phyloP scores from a whole-genome alignment of 2,113 vertebrate genomes.

The Hyperopisus bebe region DNA sequence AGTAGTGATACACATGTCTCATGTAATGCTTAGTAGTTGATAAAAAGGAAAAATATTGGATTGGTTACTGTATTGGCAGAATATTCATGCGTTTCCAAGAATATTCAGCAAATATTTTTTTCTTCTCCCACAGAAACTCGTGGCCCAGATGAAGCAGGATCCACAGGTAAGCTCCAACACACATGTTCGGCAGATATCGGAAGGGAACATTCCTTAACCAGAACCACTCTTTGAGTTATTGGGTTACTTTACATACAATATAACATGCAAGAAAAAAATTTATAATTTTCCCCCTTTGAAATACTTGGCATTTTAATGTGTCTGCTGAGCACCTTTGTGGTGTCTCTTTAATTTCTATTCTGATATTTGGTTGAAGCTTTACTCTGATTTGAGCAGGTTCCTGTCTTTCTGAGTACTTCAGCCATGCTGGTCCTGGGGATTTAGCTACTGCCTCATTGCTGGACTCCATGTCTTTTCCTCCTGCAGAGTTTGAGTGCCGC shows the following conservation, averaged over 20 bases:
- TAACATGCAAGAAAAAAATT: neutral
- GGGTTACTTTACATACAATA: neutral
- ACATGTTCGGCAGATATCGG: neutral
- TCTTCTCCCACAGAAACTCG: conserved; percentile 78
- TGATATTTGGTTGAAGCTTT: neutral
- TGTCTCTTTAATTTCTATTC: neutral
- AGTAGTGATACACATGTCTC: neutral
- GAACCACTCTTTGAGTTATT: neutral
- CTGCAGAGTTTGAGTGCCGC: neutral
- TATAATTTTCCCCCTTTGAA: neutral
- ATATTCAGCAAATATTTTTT: conserved; percentile 20
- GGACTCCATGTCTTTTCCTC: neutral
- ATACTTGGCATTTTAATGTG: neutral
- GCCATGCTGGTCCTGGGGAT: neutral
- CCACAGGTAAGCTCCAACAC: conserved; percentile 75
- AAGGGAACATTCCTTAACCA: neutral
- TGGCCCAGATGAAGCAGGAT: conserved; percentile 99
- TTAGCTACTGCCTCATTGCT: neutral
- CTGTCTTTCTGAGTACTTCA: neutral
- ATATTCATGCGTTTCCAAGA: neutral
- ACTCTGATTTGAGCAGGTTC: neutral
- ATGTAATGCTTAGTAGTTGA: neutral
- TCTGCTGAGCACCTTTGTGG: neutral
- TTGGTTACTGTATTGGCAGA: neutral
- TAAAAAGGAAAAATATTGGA: neutral